Conservation (phyloP, 2,888 invertebrate genomes). For the Tetranychus piercei region DNA sequence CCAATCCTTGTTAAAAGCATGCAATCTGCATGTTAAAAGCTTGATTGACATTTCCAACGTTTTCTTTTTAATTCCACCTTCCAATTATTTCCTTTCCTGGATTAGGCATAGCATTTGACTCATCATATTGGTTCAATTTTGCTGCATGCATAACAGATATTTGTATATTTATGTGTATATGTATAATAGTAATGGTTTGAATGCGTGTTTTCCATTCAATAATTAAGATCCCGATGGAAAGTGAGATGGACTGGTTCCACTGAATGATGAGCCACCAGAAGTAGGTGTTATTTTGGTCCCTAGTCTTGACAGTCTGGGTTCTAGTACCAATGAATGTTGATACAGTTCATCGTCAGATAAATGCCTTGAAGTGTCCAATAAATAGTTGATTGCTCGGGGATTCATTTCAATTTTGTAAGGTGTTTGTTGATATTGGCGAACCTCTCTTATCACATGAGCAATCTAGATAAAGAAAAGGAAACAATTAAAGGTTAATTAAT, state of each 20-base stretch:
- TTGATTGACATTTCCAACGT: too few relatives aligned
- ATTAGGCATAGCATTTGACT: too few relatives aligned
- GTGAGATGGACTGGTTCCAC: slow-evolving; percentile 15
- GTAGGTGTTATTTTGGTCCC: slow-evolving; percentile 14
- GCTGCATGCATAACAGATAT: too few relatives aligned
- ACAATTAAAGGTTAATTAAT: neutral
- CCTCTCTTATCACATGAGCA: slow-evolving; percentile 76
- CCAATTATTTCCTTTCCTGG: too few relatives aligned
- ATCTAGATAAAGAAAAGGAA: slow-evolving; percentile 41
- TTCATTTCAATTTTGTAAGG: slow-evolving; percentile 75
- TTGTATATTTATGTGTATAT: too few relatives aligned
- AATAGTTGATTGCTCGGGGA: slow-evolving; percentile 54
- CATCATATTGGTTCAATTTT: too few relatives aligned
- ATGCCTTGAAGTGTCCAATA: slow-evolving; percentile 52
- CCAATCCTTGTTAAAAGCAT: too few relatives aligned
- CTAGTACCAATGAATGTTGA: slow-evolving; percentile 58
- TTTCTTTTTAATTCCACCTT: too few relatives aligned
- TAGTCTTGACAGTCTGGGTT: slow-evolving; percentile 49
- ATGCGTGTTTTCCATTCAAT: neutral
- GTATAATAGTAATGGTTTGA: too few relatives aligned
- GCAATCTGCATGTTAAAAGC: too few relatives aligned
- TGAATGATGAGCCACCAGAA: neutral
- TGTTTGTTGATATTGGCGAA: slow-evolving; percentile 72
- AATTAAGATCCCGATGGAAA: neutral
- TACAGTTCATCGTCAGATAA: slow-evolving; percentile 64